These are phyloP conservation scores for Drosophila nr. medialis DNA, from an alignment of 2,888 invertebrate species.

Conservation along the genomic window DNA sequence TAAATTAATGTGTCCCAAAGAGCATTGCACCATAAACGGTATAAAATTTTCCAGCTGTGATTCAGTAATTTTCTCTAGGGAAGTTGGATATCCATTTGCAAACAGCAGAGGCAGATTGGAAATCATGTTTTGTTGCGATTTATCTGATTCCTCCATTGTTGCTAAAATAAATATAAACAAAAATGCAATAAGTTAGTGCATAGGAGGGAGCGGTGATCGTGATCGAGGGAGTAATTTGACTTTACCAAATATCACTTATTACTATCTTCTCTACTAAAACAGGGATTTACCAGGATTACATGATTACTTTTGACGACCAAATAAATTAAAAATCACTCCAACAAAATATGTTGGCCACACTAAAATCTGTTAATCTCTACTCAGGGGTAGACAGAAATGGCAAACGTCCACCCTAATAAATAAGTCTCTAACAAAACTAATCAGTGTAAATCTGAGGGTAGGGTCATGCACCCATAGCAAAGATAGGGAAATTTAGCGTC, in stretches of 20 bases:
- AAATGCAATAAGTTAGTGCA: neutral
- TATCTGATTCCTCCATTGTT: constrained; percentile 83
- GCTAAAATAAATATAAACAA: constrained; percentile 36
- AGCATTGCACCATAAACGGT: constrained; percentile 91
- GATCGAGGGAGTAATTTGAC: neutral
- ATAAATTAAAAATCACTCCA: neutral
- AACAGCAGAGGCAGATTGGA: constrained; percentile 90
- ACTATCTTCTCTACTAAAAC: too few species aligned
- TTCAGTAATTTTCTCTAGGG: constrained; percentile 87
- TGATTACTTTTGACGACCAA: neutral
- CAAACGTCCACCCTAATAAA: neutral
- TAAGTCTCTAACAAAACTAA: neutral
- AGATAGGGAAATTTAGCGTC: too few species aligned
- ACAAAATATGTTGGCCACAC: neutral
- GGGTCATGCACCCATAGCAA: neutral
- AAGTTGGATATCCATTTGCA: constrained; percentile 89
- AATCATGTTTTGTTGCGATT: constrained; percentile 86
- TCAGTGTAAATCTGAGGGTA: neutral
- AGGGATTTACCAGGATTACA: neutral
- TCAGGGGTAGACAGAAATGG: neutral
- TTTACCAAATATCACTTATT: neutral
- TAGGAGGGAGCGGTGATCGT: neutral
- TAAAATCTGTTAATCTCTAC: neutral
- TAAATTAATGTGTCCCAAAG: constrained; percentile 87
- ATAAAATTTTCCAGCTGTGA: constrained; percentile 89